These are phyloP conservation scores for Parapsyche elsis DNA, from an alignment of 1,140 invertebrate species.

Conservation along the genomic window DNA sequence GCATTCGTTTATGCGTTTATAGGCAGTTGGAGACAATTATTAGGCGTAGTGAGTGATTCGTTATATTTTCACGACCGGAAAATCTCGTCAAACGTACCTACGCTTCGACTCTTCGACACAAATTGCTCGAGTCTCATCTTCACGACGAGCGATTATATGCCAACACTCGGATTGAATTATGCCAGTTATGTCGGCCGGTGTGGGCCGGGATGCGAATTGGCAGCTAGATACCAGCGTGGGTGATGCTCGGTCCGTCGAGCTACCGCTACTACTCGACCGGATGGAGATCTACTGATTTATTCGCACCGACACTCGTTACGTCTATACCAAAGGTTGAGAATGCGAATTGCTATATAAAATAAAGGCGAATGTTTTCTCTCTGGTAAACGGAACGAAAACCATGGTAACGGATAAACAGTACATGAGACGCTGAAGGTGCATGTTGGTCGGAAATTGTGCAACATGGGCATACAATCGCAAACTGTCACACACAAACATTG, in stretches of 20 bases:
- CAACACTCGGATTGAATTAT: constrained; percentile 3
- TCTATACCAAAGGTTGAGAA: no score
- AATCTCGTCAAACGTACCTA: not conserved
- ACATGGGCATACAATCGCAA: no score
- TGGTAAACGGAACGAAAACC: no score
- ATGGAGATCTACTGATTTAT: no score
- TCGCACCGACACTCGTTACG: no score
- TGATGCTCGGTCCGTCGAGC: not conserved
- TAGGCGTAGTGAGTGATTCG: not conserved
- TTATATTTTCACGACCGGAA: not conserved
- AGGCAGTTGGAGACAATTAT: not conserved
- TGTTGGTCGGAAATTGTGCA: no score
- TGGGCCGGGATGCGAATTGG: constrained; percentile 1
- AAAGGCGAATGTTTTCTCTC: no score
- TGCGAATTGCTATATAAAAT: no score
- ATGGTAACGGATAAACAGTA: no score
- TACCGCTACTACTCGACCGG: no score
- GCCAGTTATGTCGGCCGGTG: constrained; percentile 6
- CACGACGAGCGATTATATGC: not conserved
- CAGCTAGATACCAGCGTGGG: not conserved
- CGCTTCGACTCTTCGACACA: not conserved
- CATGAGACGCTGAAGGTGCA: no score
- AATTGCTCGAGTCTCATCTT: not conserved
- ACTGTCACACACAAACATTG: no score
- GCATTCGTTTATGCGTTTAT: not conserved